These are phyloP conservation scores for Thrips palmi DNA, from an alignment of 1,140 invertebrate species.

Conservation along the genomic window DNA sequence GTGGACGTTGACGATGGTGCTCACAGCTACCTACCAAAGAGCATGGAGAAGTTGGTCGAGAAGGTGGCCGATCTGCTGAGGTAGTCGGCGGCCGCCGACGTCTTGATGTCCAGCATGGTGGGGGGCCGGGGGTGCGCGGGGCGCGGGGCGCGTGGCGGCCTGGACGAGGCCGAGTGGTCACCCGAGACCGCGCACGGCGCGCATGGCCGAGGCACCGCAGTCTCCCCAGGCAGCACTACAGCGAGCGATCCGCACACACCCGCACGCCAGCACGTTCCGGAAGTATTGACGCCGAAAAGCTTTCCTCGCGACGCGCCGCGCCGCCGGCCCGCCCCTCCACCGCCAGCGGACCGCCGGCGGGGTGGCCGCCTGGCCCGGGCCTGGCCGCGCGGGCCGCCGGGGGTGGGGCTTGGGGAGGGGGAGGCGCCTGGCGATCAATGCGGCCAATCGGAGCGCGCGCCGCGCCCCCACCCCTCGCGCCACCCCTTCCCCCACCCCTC, in stretches of 20 bases:
- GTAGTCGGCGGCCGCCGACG: constrained; percentile 35
- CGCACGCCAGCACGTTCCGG: too few species aligned
- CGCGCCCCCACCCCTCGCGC: constrained; percentile 3
- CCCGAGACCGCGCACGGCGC: too few species aligned
- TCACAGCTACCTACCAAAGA: constrained; percentile 36
- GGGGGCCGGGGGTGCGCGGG: constrained; percentile 2
- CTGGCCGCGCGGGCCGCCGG: constrained; percentile 14
- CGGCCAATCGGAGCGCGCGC: constrained; percentile 13
- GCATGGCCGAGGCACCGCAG: too few species aligned
- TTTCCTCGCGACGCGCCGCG: too few species aligned
- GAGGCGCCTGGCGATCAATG: constrained; percentile 13
- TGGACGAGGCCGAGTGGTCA: constrained; percentile 17
- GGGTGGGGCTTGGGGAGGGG: too few species aligned
- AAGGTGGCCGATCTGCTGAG: constrained; percentile 34
- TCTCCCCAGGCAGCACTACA: too few species aligned
- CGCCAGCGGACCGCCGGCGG: too few species aligned
- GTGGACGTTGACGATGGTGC: too few species aligned
- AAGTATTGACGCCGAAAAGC: too few species aligned
- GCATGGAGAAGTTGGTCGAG: constrained; percentile 41
- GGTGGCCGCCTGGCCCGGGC: too few species aligned
- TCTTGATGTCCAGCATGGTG: constrained; percentile 41
- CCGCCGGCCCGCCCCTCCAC: too few species aligned
- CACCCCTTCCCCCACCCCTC: not conserved
- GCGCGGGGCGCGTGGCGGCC: constrained; percentile 14
- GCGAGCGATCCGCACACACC: too few species aligned